Base-by-base conservation (phyloP, 2,888 invertebrate species). In the Standfussiana lucernea region DNA sequence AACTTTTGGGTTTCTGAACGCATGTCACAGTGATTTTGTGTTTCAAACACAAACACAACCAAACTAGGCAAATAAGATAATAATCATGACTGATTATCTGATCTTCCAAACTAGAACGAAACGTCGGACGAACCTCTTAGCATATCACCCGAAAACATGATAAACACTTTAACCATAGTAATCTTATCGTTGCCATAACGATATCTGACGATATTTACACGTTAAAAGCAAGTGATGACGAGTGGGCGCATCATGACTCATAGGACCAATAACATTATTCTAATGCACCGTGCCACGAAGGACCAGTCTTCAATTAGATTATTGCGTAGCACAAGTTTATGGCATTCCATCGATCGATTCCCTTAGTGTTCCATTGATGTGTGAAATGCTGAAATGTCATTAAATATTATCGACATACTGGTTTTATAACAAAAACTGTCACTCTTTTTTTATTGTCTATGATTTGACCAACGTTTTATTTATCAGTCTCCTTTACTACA, bases 221-320 rank as follows among this genome's bases (percentile, higher is more conserved):
- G 86, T 89, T 77, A 87, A 88, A 88, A 85, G 82, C 77, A 81
- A 86, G 79, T 80, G 85, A 80, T 75, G 78, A 87, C 84, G 84
- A 86, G 93, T 93, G 91, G 93, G 93, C 90, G 91, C 86, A 89
- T 89, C 82, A 88, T 92, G 92, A 92, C 80, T 91, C 90, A 88
- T 80, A 79, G 77, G 79, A 62, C 74, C 89, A 89, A 86, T 82
- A 78, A 84, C 86, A 88, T 88, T 89, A 89, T 89, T 90, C 88
- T 86, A 87, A 89, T 86, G 80, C 79, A 81, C 78, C 79, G 81
- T 85, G 61, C 61, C 35, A 56, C n/a, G 47, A 71, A 86, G 89
- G 86, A 85, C 84, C 87, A 89, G 89, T 85, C 89, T 90, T 89
- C 89, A 89, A 88, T 89, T 89, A 90, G 85, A 79, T 82, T 89